Evolutionary conservation across 1,140 invertebrate species (phyloP), one percentile per base, ranked within the genome.

Genomic region (Dermatophagoides farinae): DNA sequence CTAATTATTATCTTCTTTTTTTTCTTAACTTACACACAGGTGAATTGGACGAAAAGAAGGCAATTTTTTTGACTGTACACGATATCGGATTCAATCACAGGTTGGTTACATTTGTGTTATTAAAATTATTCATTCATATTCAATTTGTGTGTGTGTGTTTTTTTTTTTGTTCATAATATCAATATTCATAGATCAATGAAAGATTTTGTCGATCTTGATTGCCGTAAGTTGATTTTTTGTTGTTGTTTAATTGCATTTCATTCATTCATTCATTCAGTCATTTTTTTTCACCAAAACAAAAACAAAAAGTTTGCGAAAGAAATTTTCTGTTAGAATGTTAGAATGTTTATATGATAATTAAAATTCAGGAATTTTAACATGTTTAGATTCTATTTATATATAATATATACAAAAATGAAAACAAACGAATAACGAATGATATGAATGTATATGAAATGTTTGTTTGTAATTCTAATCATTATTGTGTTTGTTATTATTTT

Each of bases 11-110:
- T 51, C 9, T n/a, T 16, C 10, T n/a, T 53, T 22, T 53, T 22
- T 39, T 9, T 39, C 2, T 53, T 47, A 4, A 47, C 2, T 47
- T 25, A 2, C 51, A 61, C 44, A 16, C 31, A 62, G 65, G 65
- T 22, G 61, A 65, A 52, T 47, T 58, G 20, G 16, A 65, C 18
- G 60, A 57, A 14, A 66, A 62, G 41, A 59, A 52, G 39, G 60
- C 61, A 9, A 61, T 66, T 16, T 66, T 66, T 44, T 57, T 66
- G 1, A 66, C 65, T 0, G 65, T 66, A 18, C 65, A 66, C 49
- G 65, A 66, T 38, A 63, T 66, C 46, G 65, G 65, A 23, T 46
- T 39, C 12, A 66, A 66, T 58, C 51, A 51, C 18, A 46, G 44
- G 59, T 61, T 18, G 18, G 41, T 63, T 6, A 11, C 41, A 1